Conservation (phyloP, 2,888 invertebrate genomes). For the Saturnia japonica region DNA sequence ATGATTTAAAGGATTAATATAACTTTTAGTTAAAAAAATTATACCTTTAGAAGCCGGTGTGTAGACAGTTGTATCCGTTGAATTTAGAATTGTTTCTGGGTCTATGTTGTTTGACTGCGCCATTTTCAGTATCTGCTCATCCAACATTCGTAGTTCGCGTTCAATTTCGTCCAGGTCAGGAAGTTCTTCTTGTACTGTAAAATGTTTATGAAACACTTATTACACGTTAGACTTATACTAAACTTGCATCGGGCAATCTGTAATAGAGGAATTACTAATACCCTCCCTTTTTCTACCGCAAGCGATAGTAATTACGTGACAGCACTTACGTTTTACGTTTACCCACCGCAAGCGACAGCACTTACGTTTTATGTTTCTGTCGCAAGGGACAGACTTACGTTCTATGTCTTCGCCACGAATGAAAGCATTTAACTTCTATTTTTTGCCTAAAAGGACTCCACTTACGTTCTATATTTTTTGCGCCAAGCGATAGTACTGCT, state of each 20-base stretch:
- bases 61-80: slow-evolving; percentile 53
- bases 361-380: neutral
- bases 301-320: neutral
- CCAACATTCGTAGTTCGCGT: slow-evolving; percentile 69
- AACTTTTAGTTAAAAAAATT: slow-evolving; percentile 17
- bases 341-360: neutral
- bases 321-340: neutral
- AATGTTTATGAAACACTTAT: neutral
- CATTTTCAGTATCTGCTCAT: slow-evolving; percentile 72
- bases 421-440: neutral
- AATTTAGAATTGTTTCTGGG: slow-evolving; percentile 59
- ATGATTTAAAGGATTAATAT: neutral
- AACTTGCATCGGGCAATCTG: neutral
- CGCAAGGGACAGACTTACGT: neutral
- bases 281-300: neutral
- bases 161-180: slow-evolving; percentile 74
- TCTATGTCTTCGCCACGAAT: neutral
- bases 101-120: slow-evolving; percentile 70
- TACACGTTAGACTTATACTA: neutral
- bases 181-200: slow-evolving; percentile 60
- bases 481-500: too few species aligned
- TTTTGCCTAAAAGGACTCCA: too few species aligned
- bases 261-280: neutral
- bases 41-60: slow-evolving; percentile 36
- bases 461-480: too few species aligned